Base-by-base conservation (phyloP, 2,888 invertebrate genomes). In the Polylopha cassiicola region DNA sequence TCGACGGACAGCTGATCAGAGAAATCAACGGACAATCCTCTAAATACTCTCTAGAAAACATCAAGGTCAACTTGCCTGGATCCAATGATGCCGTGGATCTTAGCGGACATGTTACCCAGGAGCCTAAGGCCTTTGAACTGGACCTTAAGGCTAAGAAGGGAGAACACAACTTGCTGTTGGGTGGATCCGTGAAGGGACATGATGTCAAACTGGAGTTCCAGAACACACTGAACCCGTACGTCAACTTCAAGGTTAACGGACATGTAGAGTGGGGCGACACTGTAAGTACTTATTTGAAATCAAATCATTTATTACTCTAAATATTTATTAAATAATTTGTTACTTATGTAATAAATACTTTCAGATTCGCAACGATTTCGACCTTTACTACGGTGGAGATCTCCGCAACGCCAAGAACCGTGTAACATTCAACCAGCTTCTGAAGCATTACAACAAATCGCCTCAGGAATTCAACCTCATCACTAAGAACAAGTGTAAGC, bases 311-410 rank as follows among this genome's bases (percentile, higher is more conserved):
- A n/a, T n/a, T n/a, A n/a, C n/a, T n/a, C n/a, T n/a, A n/a, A n/a
- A n/a, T n/a, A n/a, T n/a, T n/a, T n/a, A n/a, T n/a, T n/a, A n/a
- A n/a, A n/a, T n/a, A n/a, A n/a, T n/a, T n/a, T n/a, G n/a, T n/a
- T n/a, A n/a, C n/a, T 1, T 8, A 8, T 16, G 13, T 32, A 29
- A 34, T 18, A 22, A 31, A 27, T 18, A 24, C 2, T 47, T 48
- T 5, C 39, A 82, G 80, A 44, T 59, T 32, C 81, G 70, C 52
- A 87, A 88, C 48, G 86, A 87, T 28, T 51, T 90, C 2, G 77
- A 88, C 21, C 53, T 92, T 5, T 69, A 87, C 11, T 91, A 92
- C 56, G 91, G 91, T 1, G 70, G 79, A 0, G 91, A 92, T 52
- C 75, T 89, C 5, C 80, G 86, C 6, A 87, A 88, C 18, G 73